These are phyloP conservation scores for Abscondita cerata DNA, from an alignment of 2,888 invertebrate genomes.

Conservation along the genomic window DNA sequence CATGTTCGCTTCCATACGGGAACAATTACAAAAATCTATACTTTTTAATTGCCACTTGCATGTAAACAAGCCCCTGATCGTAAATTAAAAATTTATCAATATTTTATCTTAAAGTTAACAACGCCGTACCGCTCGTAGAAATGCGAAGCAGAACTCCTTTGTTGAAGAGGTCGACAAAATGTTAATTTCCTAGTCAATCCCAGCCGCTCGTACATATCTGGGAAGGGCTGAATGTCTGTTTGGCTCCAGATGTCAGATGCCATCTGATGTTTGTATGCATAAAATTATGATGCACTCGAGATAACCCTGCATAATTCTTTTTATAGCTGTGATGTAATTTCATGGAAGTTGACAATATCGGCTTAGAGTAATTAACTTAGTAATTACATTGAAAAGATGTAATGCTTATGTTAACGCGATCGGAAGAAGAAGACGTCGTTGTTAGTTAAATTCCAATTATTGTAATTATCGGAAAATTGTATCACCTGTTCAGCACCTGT, in stretches of 20 bases:
- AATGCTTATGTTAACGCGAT: not conserved
- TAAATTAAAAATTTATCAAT: too few species aligned
- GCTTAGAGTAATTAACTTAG: not conserved
- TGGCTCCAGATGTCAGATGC: conserved; percentile 42
- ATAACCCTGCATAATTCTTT: conserved; percentile 12
- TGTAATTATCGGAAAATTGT: conserved; percentile 17
- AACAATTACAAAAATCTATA: too few species aligned
- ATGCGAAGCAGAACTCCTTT: conserved; percentile 14
- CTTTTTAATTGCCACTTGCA: too few species aligned
- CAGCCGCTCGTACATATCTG: conserved; percentile 30
- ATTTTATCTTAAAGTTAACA: too few species aligned
- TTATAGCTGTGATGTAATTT: conserved; percentile 4
- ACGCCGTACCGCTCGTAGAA: conserved; percentile 17
- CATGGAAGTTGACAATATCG: not conserved
- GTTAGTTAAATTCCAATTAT: conserved; percentile 22
- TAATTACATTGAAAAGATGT: not conserved
- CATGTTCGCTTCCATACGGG: not conserved
- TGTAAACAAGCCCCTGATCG: too few species aligned
- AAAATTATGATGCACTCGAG: conserved; percentile 20
- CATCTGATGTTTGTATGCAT: conserved; percentile 32
- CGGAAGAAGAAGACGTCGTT: not conserved
- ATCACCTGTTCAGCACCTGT: conserved; percentile 36
- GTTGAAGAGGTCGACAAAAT: conserved; percentile 32
- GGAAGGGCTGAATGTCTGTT: conserved; percentile 34
- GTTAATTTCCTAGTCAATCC: conserved; percentile 35